A percentile compares a stretch with the other conserved stretches of the same genome.
These are phyloP conservation scores for Leptinotarsa juncta DNA, from an alignment of 2,888 invertebrate genomes.

Conservation along the genomic window DNA sequence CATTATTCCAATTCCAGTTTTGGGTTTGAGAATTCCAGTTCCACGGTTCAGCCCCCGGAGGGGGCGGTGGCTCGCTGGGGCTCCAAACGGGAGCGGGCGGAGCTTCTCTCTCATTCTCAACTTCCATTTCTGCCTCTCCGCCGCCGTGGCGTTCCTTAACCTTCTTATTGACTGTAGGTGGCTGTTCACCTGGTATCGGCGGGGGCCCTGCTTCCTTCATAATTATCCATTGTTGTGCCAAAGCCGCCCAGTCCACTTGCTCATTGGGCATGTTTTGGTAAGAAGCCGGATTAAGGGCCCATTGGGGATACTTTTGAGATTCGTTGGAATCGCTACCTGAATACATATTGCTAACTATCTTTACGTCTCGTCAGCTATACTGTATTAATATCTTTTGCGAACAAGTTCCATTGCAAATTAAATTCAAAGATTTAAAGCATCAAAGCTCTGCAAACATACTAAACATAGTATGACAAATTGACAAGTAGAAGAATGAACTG, in stretches of 20 bases:
- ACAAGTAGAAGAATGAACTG: too few species aligned
- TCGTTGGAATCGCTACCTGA: conserved; percentile 70
- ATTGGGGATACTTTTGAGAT: conserved; percentile 76
- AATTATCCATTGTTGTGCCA: conserved; percentile 98
- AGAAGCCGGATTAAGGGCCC: conserved; percentile 84
- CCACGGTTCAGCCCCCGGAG: conserved; percentile 55
- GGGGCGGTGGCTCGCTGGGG: conserved; percentile 61
- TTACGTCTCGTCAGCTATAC: background rate
- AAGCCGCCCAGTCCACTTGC: conserved; percentile 92
- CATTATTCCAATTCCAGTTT: conserved; percentile 63
- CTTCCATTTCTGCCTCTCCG: conserved; percentile 90
- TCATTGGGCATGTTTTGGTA: conserved; percentile 87
- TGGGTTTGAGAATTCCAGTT: conserved; percentile 66
- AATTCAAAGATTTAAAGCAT: too few species aligned
- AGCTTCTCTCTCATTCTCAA: conserved; percentile 78
- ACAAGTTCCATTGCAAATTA: too few species aligned
- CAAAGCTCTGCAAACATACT: too few species aligned
- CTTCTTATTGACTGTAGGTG: conserved; percentile 38
- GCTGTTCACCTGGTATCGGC: conserved; percentile 53
- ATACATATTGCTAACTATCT: conserved; percentile 64
- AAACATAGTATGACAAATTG: too few species aligned
- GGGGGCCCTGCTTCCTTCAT: conserved; percentile 82
- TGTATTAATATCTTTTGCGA: too few species aligned
- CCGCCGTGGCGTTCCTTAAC: conserved; percentile 66
- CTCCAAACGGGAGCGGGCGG: conserved; percentile 63